Evolutionary conservation across 2,888 invertebrate genomes (phyloP).

Genomic region (Hetaerina titia): DNA sequence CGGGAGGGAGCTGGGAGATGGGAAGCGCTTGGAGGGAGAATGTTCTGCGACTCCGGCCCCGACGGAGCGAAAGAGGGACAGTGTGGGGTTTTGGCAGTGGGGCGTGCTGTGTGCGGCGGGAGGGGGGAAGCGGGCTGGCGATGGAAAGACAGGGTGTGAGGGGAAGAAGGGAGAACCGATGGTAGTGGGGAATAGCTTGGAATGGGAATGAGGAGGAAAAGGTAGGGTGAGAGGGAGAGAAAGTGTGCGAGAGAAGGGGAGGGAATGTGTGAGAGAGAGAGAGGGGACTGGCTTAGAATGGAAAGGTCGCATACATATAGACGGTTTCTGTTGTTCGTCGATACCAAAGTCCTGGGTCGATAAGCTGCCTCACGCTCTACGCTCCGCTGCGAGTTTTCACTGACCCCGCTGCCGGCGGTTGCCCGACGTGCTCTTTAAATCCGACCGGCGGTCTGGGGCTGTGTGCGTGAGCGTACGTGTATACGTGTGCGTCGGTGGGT

Average conservation of each 20-base stretch:
- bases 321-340: conserved; percentile 47
- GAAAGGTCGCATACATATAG: conserved; percentile 56
- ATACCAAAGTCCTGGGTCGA: conserved; percentile 52
- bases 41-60: too few relatives aligned
- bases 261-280: background rate
- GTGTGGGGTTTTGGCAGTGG: too few relatives aligned
- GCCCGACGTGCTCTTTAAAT: background rate
- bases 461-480: background rate
- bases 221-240: background rate
- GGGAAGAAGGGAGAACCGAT: too few relatives aligned
- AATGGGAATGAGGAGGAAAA: background rate
- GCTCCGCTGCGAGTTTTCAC: conserved; percentile 36
- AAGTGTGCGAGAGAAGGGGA: background rate
- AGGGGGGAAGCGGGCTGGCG: too few relatives aligned
- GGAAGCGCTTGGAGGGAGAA: background rate
- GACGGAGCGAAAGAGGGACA: too few relatives aligned
- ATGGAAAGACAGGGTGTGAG: too few relatives aligned
- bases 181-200: too few relatives aligned
- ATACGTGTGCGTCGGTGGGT: background rate
- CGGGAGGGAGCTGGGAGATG: background rate
- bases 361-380: background rate
- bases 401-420: background rate
- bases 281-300: conserved; percentile 35
- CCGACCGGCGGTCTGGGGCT: background rate
- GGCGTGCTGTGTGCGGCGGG: too few relatives aligned